Evolutionary conservation across 2,113 vertebrate species (phyloP).

Genomic region (Pseudorhombus dupliciocellatus): DNA sequence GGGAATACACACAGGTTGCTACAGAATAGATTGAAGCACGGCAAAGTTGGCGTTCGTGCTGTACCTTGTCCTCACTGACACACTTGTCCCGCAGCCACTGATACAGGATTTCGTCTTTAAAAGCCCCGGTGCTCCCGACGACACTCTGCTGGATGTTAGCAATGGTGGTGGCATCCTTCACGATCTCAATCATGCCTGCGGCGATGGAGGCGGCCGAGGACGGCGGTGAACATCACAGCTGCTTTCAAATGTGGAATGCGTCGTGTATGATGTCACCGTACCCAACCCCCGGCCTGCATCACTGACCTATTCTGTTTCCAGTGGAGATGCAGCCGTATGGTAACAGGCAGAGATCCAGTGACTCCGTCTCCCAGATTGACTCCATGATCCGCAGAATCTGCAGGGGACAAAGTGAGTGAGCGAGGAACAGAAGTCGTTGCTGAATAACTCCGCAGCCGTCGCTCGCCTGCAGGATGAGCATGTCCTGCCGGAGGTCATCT

Average conservation of each 20-base stretch:
- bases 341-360: slow-evolving; percentile 92
- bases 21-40: too few relatives aligned
- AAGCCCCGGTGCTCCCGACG: slow-evolving; percentile 95
- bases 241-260: too few relatives aligned
- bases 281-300: too few relatives aligned
- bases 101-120: slow-evolving; percentile 96
- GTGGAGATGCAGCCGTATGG: slow-evolving; percentile 99
- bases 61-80: slow-evolving; percentile 92
- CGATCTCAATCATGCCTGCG: slow-evolving; percentile 97
- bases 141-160: slow-evolving; percentile 99
- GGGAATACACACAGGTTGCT: too few relatives aligned
- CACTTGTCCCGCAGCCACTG: slow-evolving; percentile 97
- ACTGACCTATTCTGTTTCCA: slow-evolving; percentile 91
- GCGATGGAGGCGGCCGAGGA: neutral
- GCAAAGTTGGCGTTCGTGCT: neutral
- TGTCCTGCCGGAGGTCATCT: slow-evolving; percentile 96
- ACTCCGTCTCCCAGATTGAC: slow-evolving; percentile 97
- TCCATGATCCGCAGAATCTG: slow-evolving; percentile 98
- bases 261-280: too few relatives aligned
- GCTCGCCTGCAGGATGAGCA: slow-evolving; percentile 97
- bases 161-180: slow-evolving; percentile 97
- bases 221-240: neutral
- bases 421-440: neutral
- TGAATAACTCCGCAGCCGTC: neutral
- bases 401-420: slow-evolving; percentile 1